These are phyloP conservation scores for Anthopleura xanthogrammica DNA, from an alignment of 92 coral and sea anemone genomes.

Conservation along the genomic window DNA sequence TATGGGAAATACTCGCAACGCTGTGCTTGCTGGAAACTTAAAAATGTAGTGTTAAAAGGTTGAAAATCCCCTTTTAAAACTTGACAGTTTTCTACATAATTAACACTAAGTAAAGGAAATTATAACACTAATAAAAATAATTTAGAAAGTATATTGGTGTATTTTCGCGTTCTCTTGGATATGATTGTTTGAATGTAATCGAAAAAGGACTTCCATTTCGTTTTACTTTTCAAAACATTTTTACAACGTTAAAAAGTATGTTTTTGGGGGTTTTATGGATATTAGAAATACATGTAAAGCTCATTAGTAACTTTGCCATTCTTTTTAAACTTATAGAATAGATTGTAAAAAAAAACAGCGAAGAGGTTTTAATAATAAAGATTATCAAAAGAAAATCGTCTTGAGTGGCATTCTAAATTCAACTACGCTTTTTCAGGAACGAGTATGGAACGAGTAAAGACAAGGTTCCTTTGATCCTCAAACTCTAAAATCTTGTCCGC, in stretches of 20 bases:
- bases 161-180: too few relatives aligned
- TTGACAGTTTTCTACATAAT: background rate
- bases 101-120: background rate
- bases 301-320: background rate
- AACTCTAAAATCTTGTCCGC: too few relatives aligned
- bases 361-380: background rate
- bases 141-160: too few relatives aligned
- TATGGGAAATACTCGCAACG: background rate
- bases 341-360: background rate
- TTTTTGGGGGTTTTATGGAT: background rate
- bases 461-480: background rate
- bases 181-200: too few relatives aligned
- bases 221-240: background rate
- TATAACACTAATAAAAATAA: background rate
- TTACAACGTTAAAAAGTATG: background rate
- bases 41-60: background rate
- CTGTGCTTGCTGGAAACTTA: background rate
- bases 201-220: background rate
- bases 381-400: too few relatives aligned
- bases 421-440: too few relatives aligned
- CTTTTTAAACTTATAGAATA: background rate
- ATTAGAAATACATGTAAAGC: background rate
- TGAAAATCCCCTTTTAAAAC: background rate
- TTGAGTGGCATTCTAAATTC: too few relatives aligned
- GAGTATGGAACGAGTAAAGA: too few relatives aligned